These are phyloP conservation scores for Cryptus armator DNA, from an alignment of 2,888 invertebrate species.

Conservation along the genomic window DNA sequence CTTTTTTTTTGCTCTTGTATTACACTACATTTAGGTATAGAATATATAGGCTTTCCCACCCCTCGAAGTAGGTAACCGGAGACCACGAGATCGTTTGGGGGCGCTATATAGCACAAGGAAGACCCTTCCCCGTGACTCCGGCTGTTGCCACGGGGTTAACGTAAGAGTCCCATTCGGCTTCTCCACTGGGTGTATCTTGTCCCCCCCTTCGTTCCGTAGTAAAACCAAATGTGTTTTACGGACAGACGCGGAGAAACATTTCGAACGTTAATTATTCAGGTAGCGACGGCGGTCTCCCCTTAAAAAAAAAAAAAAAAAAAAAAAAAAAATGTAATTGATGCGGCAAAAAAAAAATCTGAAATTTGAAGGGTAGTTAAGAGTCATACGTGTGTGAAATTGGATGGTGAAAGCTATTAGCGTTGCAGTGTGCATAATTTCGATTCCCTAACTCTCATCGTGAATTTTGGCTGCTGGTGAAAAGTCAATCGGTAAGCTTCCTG, in stretches of 20 bases:
- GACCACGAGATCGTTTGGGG: constrained; percentile 18
- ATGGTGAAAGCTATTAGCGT: constrained; percentile 2
- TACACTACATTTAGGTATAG: not conserved
- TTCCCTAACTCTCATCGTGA: not conserved
- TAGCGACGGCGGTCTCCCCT: not conserved
- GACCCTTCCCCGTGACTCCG: constrained; percentile 4
- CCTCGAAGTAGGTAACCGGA: constrained; percentile 12
- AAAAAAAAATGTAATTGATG: not conserved
- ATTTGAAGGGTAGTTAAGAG: not conserved
- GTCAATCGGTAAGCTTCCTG: constrained; percentile 57
- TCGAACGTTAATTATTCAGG: constrained; percentile 26
- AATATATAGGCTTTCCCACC: constrained; percentile 5
- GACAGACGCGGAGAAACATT: constrained; percentile 6
- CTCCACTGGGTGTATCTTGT: constrained; percentile 20
- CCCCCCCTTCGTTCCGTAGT: constrained; percentile 26
- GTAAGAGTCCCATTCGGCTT: constrained; percentile 31
- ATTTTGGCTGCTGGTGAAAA: constrained; percentile 20
- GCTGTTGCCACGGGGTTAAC: constrained; percentile 53
- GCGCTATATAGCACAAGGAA: not conserved
- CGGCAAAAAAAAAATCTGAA: not conserved
- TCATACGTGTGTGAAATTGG: not conserved
- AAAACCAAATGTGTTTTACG: constrained; percentile 30
- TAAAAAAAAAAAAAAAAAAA: not conserved
- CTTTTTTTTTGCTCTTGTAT: not conserved
- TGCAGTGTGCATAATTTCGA: constrained; percentile 23